Conservation (phyloP, 2,113 vertebrate species). For the Peucedramus taeniatus region DNA sequence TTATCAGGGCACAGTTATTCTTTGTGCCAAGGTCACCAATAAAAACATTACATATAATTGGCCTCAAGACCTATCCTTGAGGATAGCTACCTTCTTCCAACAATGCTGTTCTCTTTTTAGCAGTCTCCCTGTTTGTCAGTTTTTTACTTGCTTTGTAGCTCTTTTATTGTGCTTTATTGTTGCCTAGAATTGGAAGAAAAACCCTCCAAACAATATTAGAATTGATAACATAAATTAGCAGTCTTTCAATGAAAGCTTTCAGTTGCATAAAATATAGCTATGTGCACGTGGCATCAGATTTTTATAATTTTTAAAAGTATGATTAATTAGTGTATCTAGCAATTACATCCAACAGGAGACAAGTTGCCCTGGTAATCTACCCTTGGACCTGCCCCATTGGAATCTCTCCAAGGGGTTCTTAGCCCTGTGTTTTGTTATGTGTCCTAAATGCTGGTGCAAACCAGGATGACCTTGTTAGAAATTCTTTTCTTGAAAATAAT, state of each 20-base stretch:
- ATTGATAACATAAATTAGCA: background rate
- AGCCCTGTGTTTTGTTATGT: background rate
- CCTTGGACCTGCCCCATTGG: background rate
- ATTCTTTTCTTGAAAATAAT: background rate
- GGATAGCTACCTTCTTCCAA: background rate
- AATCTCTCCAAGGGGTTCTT: background rate
- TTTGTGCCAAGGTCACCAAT: constrained; percentile 14
- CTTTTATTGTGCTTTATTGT: background rate
- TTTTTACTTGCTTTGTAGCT: background rate
- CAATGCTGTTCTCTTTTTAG: background rate
- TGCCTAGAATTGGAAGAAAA: background rate
- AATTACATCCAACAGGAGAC: background rate
- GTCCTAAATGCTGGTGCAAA: background rate
- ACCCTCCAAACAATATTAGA: background rate
- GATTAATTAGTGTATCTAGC: background rate
- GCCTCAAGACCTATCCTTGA: background rate
- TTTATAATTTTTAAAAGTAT: background rate
- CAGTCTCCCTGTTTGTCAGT: background rate
- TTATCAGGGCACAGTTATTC: background rate
- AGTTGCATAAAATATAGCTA: background rate
- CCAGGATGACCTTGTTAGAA: background rate
- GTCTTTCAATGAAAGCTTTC: background rate
- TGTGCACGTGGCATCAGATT: accelerated
- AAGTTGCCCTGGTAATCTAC: background rate
- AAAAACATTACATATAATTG: background rate